These are phyloP conservation scores for Halcyon malimbica DNA, from an alignment of 2,113 vertebrate species.

Conservation along the genomic window DNA sequence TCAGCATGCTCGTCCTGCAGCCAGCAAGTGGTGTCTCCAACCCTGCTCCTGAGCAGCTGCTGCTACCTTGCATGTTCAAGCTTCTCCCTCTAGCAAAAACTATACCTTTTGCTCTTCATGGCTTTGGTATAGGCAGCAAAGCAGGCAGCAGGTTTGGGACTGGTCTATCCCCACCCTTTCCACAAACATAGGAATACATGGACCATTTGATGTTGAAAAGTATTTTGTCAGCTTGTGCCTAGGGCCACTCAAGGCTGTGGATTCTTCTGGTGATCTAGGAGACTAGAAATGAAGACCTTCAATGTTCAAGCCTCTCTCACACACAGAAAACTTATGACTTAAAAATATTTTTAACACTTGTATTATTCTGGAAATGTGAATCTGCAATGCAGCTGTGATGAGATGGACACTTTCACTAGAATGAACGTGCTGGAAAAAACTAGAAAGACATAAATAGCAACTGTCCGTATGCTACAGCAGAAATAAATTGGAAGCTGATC, in stretches of 20 bases:
- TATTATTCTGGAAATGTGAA: conserved; percentile 7
- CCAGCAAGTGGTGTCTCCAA: background rate
- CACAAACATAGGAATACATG: background rate
- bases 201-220: background rate
- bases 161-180: background rate
- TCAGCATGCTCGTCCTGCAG: fast-evolving
- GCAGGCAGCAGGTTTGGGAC: background rate
- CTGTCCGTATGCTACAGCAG: conserved; percentile 20
- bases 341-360: background rate
- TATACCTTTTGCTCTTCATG: background rate
- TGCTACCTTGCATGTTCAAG: background rate
- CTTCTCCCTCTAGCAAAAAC: background rate
- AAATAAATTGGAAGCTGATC: conserved; percentile 65
- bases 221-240: background rate
- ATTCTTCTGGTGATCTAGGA: background rate
- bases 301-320: background rate
- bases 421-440: conserved; percentile 4
- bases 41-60: background rate
- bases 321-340: background rate
- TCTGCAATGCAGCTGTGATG: background rate
- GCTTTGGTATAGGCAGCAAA: background rate
- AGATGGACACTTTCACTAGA: background rate
- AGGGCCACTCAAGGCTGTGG: background rate
- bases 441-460: conserved; percentile 41
- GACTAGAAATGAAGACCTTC: background rate